Evolutionary conservation across 2,888 invertebrate genomes (phyloP).

Genomic region (Heliothis peltigera): DNA sequence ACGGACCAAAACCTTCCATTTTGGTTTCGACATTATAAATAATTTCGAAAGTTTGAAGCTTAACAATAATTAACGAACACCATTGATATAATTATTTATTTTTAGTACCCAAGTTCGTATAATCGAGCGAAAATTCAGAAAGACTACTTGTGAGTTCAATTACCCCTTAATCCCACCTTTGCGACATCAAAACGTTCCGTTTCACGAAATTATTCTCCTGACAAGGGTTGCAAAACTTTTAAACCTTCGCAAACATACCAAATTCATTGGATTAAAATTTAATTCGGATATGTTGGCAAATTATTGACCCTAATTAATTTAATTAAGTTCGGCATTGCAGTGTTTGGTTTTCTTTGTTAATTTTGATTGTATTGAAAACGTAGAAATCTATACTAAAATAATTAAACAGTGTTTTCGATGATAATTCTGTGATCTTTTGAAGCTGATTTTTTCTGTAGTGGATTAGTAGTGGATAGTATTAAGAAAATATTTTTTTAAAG

Average conservation of each 20-base stretch:
- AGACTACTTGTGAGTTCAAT: conserved; percentile 28
- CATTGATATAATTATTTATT: not conserved
- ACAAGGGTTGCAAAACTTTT: conserved; percentile 53
- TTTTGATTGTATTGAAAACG: too few relatives aligned
- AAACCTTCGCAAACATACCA: conserved; percentile 18
- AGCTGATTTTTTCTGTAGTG: too few relatives aligned
- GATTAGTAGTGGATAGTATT: too few relatives aligned
- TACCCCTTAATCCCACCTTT: conserved; percentile 27
- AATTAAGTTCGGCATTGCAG: conserved; percentile 3
- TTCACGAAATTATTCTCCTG: conserved; percentile 42
- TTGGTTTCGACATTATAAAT: too few relatives aligned
- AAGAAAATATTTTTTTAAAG: too few relatives aligned
- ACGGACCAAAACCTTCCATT: too few relatives aligned
- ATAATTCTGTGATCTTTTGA: too few relatives aligned
- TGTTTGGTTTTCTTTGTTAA: conserved; percentile 12
- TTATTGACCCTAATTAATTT: conserved; percentile 39
- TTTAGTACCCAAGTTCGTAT: conserved; percentile 3
- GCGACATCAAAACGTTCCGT: conserved; percentile 25
- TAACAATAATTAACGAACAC: not conserved
- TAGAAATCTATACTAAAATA: too few relatives aligned
- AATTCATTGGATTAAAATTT: conserved; percentile 52
- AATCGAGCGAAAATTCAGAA: conserved; percentile 9
- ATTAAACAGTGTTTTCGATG: too few relatives aligned
- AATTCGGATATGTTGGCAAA: conserved; percentile 37
- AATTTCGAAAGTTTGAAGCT: too few relatives aligned